A percentile compares a stretch with the other conserved stretches of the same genome.
phyloP scores from a whole-genome alignment of 2,888 invertebrate genomes.

The Machimus rusticus region DNA sequence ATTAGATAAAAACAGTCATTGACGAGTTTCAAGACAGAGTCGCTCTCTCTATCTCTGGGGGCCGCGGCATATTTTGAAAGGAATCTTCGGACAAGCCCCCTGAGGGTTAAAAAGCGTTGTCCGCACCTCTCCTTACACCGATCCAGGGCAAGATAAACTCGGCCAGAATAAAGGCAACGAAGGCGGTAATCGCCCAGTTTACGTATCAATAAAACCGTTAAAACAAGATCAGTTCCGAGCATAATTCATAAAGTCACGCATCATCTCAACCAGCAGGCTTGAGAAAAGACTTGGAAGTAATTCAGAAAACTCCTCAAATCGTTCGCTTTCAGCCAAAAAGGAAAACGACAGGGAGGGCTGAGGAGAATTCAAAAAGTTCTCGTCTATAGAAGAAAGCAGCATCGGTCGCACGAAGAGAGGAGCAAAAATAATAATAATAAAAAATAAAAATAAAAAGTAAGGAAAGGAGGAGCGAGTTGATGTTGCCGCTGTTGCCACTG shows the following conservation, averaged over 20 bases:
- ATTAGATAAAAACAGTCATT: not conserved
- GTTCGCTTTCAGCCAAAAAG: not conserved
- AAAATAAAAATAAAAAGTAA: not conserved
- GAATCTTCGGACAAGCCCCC: not conserved
- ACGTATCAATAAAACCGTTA: slow-evolving; percentile 30
- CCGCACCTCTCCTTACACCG: not conserved
- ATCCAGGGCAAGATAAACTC: not conserved
- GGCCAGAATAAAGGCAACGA: not conserved
- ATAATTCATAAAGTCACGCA: slow-evolving; percentile 22
- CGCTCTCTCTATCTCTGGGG: not conserved
- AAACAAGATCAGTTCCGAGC: slow-evolving; percentile 13
- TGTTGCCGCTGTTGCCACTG: not conserved
- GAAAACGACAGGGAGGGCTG: not conserved
- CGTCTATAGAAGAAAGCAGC: not conserved
- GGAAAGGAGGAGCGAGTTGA: not conserved
- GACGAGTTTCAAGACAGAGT: not conserved
- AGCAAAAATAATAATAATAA: not conserved
- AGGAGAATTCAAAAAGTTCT: not conserved
- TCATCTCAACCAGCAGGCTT: not conserved
- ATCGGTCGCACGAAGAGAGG: not conserved
- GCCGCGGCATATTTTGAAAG: not conserved
- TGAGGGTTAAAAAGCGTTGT: not conserved
- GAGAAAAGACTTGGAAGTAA: not conserved
- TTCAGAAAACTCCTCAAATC: not conserved
- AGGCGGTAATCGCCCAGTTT: not conserved